These are phyloP conservation scores for Pelosia muscerda DNA, from an alignment of 2,888 invertebrate species.

Conservation along the genomic window DNA sequence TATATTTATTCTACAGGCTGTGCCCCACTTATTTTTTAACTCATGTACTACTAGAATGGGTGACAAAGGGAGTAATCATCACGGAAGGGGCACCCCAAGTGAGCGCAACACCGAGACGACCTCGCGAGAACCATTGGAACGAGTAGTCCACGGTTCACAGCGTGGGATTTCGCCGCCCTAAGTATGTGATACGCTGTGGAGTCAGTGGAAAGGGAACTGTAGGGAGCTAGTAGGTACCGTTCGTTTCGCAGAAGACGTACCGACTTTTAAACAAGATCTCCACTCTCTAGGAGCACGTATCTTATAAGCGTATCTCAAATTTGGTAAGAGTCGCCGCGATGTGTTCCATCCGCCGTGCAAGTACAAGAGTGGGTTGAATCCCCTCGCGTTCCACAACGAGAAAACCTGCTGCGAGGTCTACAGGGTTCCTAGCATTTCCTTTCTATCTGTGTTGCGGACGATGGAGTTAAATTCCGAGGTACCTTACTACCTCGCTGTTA, in stretches of 20 bases:
- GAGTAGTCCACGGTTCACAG: neutral
- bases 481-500: neutral
- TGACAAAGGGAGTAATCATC: neutral
- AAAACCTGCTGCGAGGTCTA: neutral
- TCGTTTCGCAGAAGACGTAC: neutral
- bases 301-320: neutral
- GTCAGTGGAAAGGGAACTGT: neutral
- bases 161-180: neutral
- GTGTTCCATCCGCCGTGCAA: neutral
- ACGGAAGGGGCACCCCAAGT: neutral
- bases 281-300: neutral
- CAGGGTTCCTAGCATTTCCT: neutral
- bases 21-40: neutral
- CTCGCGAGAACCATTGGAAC: neutral
- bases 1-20: too few species aligned
- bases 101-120: neutral
- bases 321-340: neutral
- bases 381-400: neutral
- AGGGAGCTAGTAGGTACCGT: neutral
- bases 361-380: neutral
- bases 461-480: too few species aligned
- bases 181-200: neutral
- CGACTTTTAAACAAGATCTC: too few species aligned
- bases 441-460: neutral
- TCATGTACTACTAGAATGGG: neutral